Evolutionary conservation across 2,888 invertebrate genomes (phyloP), one percentile per base, ranked within the genome.

Genomic region (Acholoe squamosa): DNA sequence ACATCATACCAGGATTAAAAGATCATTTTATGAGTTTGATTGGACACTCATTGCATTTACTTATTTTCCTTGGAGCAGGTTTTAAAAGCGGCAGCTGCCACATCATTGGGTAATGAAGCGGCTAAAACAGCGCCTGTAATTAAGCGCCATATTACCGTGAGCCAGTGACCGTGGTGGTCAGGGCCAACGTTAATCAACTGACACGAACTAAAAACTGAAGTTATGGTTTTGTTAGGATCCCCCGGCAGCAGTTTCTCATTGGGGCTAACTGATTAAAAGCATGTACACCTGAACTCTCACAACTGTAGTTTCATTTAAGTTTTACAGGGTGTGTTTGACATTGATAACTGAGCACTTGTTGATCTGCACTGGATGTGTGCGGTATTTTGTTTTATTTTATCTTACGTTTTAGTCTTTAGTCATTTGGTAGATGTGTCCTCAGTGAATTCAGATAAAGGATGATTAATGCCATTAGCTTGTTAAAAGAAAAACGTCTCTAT

Each of bases 101-200:
- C 61, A n/a, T 61, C 22, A 61, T 19, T 61, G 61, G 61, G 61
- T 61, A 61, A 61, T 61, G 61, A 61, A 61, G 61, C 61, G 61
- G 22, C 19, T 61, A 61, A 61, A 61, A 61, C 61, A 61, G 61
- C 19, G 61, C 19, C 19, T 61, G 61, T n/a, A 61, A 61, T 61
- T 61, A 61, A n/a, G 19, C 19, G 61, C 5, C 61, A 3, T 61
- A 61, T 61, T 61, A 61, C 61, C 61, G n/a, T 3, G 14, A n/a
- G 61, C 7, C 61, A 61, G 19, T n/a, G 22, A 61, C 61, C 61
- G n/a, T n/a, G 19, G 61, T 61, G 61, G 61, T 14, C 61, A 61
- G n/a, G 61, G 61, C 61, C 61, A 61, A n/a, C 19, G 61, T 61
- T 61, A 61, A 61, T 61, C 61, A 61, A 61, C 61, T 19, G 19